These are phyloP conservation scores for Mythimna ferrago DNA, from an alignment of 2,888 invertebrate species.

Conservation along the genomic window DNA sequence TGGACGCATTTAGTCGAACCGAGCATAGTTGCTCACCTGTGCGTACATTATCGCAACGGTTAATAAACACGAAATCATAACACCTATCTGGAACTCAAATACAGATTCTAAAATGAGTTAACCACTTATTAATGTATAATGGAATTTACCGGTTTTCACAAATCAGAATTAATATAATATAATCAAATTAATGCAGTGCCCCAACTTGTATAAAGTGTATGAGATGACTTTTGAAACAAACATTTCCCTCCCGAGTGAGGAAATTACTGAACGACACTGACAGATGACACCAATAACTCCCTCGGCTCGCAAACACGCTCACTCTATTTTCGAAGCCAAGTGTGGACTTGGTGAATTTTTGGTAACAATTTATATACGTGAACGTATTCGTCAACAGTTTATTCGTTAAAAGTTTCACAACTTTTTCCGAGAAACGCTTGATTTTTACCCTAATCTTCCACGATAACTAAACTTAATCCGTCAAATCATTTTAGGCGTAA, in stretches of 20 bases:
- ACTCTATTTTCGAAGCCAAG: slow-evolving; percentile 75
- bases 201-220: slow-evolving; percentile 77
- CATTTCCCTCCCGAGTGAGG: slow-evolving; percentile 80
- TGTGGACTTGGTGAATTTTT: slow-evolving; percentile 70
- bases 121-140: slow-evolving; percentile 15
- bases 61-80: slow-evolving; percentile 49
- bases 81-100: slow-evolving; percentile 30
- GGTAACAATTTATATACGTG: slow-evolving; percentile 67
- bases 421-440: slow-evolving; percentile 15
- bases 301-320: slow-evolving; percentile 76
- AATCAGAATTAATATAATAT: slow-evolving; percentile 62
- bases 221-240: slow-evolving; percentile 84
- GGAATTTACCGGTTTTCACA: slow-evolving; percentile 20
- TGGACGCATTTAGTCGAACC: slow-evolving; percentile 37
- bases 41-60: slow-evolving; percentile 57
- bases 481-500: slow-evolving; percentile 41
- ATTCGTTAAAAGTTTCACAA: slow-evolving; percentile 29
- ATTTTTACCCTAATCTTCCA: slow-evolving; percentile 48
- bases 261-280: slow-evolving; percentile 87
- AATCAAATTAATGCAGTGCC: slow-evolving; percentile 58
- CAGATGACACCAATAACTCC: slow-evolving; percentile 86
- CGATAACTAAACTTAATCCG: slow-evolving; percentile 25
- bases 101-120: slow-evolving; percentile 19
- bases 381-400: slow-evolving; percentile 51
- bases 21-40: slow-evolving; percentile 60